Evolutionary conservation across 2,888 invertebrate species (phyloP).

Genomic region (Cinara cedri): DNA sequence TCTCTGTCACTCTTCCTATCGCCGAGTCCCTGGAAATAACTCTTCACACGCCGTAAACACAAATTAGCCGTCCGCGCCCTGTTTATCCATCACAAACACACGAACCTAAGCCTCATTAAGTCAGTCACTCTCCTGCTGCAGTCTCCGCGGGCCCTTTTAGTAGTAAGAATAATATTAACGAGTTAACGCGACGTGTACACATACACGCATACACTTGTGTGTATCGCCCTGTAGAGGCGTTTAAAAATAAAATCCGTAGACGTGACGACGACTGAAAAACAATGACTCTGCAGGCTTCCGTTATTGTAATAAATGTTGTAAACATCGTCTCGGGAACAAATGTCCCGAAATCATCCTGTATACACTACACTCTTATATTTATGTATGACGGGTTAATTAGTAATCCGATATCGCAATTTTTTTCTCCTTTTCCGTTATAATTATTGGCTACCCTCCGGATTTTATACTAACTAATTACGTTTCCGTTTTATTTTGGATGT

Average conservation of each 20-base stretch:
- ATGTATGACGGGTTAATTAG: constrained; percentile 16
- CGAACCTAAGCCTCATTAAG: constrained; percentile 43
- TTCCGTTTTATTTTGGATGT: constrained; percentile 5
- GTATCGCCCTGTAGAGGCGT: neutral
- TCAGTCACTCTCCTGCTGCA: constrained; percentile 11
- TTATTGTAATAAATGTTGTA: constrained; percentile 29
- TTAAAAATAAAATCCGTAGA: constrained; percentile 48
- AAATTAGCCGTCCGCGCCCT: constrained; percentile 54
- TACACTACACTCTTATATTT: too few species aligned
- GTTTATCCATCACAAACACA: constrained; percentile 37
- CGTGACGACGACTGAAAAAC: constrained; percentile 6
- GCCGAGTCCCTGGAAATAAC: constrained; percentile 46
- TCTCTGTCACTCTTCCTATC: neutral
- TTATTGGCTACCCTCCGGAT: neutral
- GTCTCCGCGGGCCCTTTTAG: constrained; percentile 42
- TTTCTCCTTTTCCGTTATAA: neutral
- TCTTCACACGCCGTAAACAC: constrained; percentile 52
- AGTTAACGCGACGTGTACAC: constrained; percentile 35
- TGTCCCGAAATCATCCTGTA: constrained; percentile 42
- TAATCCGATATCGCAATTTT: constrained; percentile 10
- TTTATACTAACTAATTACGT: constrained; percentile 19
- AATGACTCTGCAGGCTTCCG: constrained; percentile 36
- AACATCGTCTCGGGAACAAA: constrained; percentile 49
- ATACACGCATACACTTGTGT: neutral
- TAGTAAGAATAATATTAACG: constrained; percentile 54